A percentile compares a stretch with the other conserved stretches of the same genome.
phyloP scores from a whole-genome alignment of 2,888 invertebrate species.

The Pollenia angustigena region DNA sequence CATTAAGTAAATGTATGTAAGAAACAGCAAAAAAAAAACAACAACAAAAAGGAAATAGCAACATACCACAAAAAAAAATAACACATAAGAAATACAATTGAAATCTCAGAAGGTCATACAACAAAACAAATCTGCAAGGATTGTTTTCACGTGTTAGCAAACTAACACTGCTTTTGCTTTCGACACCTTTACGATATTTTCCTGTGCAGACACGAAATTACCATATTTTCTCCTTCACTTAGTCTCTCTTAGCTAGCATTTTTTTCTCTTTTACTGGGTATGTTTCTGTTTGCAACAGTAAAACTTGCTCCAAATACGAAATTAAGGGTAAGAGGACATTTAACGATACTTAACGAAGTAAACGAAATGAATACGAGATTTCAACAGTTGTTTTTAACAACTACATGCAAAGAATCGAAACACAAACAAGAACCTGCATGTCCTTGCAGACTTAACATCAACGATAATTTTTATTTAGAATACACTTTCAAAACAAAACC shows the following conservation, averaged over 20 bases:
- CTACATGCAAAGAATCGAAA: constrained; percentile 60
- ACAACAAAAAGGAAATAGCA: constrained; percentile 4
- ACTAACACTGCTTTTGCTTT: not conserved
- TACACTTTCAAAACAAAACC: constrained; percentile 64
- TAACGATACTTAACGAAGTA: constrained; percentile 58
- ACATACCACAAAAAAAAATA: constrained; percentile 20
- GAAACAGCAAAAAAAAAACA: not conserved
- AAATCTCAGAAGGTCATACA: constrained; percentile 67
- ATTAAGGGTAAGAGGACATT: constrained; percentile 43
- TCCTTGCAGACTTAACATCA: constrained; percentile 54
- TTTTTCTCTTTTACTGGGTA: not conserved
- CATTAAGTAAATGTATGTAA: not conserved
- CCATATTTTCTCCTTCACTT: not conserved
- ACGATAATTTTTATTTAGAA: constrained; percentile 47
- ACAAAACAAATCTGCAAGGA: constrained; percentile 52
- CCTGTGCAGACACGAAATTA: not conserved
- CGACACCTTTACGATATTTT: constrained; percentile 51
- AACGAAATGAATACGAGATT: constrained; percentile 40
- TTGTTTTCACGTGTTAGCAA: constrained; percentile 65
- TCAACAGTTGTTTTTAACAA: constrained; percentile 66
- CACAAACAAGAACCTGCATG: constrained; percentile 8
- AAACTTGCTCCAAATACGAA: constrained; percentile 40
- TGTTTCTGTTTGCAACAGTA: not conserved
- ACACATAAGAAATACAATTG: constrained; percentile 33
- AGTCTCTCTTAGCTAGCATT: constrained; percentile 14